Base-by-base conservation (phyloP, 2,113 vertebrate species). In the Mastomys coucha region DNA sequence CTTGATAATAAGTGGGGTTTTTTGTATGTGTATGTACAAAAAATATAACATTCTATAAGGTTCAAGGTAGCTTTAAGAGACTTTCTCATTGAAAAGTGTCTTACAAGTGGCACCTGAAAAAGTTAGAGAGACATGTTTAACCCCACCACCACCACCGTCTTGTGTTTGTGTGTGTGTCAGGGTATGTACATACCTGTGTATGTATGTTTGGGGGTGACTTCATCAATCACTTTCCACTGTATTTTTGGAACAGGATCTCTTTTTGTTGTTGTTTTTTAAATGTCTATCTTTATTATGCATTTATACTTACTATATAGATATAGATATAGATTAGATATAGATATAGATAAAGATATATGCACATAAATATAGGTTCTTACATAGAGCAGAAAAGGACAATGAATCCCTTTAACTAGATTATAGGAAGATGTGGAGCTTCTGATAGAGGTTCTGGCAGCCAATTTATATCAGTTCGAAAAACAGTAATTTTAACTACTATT, bases 1-100 rank as follows among this genome's bases (percentile, higher is more conserved):
- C 26, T 94, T 86, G 70, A 89, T 80, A 69, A 90, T 60, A 42
- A 84, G 87, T 86, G 60, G 31, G 33, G 31, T 81, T 33, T 39
- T 78, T 70, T 33, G 19, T 96, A 94, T 93, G n/a, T 51, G 26
- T 77, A 11, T 65, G 45, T 36, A 92, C 63, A 88, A 63, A 63
- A 72, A 70, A 92, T 56, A 69, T 33, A 70, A 63, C 60, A 58
- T 11, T 49, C 45, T 36, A 16, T 73, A 88, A 94, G 1, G 24
- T 14, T 33, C 67, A 24, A 45, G 10, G 31, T 63, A 70, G 19
- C 77, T 91, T 95, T 82, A 70, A 80, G 70, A 69, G 92, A 72
- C 58, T 91, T 45, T 85, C 20, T 89, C 58, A n/a, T 22, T 76
- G 0, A 95, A 65, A 65, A 80, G 69, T 31, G 82, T 3, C 72